phyloP scores from a whole-genome alignment of 1,140 invertebrate species.

The Globodera ellingtonae region DNA sequence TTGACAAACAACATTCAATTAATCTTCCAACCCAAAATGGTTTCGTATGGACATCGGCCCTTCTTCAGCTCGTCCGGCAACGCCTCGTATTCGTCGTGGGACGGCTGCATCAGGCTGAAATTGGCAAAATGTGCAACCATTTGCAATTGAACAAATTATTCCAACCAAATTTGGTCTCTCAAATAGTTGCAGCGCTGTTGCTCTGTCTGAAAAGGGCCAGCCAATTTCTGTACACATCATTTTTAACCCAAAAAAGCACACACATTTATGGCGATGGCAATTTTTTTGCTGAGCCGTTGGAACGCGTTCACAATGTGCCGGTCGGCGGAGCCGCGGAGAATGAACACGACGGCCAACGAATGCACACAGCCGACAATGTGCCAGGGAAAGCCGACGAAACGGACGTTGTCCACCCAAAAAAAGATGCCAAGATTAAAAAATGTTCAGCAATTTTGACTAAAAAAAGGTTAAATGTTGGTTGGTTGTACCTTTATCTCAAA shows the following conservation, averaged over 20 bases:
- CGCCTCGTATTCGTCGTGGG: conserved; percentile 73
- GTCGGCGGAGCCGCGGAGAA: conserved; percentile 40
- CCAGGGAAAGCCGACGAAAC: conserved; percentile 52
- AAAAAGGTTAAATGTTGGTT: not conserved
- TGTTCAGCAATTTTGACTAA: not conserved
- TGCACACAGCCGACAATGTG: conserved; percentile 45
- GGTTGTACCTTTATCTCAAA: conserved; percentile 46
- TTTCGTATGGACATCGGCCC: conserved; percentile 24
- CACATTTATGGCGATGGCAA: conserved; percentile 78
- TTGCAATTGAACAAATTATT: not conserved
- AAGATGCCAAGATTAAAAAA: not conserved
- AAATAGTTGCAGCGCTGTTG: conserved; percentile 85
- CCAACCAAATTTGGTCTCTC: conserved; percentile 79
- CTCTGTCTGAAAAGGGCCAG: conserved; percentile 75
- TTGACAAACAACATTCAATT: too few species aligned
- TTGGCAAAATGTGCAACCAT: not conserved
- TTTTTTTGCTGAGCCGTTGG: conserved; percentile 85
- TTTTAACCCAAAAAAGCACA: not conserved
- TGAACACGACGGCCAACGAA: conserved; percentile 45
- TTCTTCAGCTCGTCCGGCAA: conserved; percentile 37
- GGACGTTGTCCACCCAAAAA: conserved; percentile 41
- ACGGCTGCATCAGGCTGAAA: conserved; percentile 74
- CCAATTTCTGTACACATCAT: not conserved
- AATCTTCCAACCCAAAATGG: conserved; percentile 32
- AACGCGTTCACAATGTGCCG: conserved; percentile 71